Evolutionary conservation across 2,888 invertebrate species (phyloP).

Genomic region (Drosophila melanocephala): DNA sequence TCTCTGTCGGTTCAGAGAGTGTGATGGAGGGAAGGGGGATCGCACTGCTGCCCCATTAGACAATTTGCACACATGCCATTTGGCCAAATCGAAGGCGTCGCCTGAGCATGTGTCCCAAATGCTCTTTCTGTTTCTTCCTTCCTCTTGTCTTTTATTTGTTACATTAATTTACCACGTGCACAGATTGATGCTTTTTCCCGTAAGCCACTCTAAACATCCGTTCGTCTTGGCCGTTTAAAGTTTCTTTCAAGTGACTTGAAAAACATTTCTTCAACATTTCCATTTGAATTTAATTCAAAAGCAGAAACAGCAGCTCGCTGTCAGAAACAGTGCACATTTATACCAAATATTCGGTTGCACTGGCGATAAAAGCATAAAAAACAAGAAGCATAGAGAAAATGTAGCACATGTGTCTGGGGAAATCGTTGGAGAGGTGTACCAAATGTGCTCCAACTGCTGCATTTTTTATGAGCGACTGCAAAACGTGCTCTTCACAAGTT

Average conservation of each 20-base stretch:
- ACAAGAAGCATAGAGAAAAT: conserved; percentile 1
- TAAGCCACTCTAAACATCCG: conserved; percentile 51
- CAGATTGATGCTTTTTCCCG: conserved; percentile 47
- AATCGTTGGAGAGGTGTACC: conserved; percentile 36
- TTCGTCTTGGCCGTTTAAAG: conserved; percentile 44
- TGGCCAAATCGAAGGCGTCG: conserved; percentile 43
- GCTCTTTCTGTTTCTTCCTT: conserved; percentile 16
- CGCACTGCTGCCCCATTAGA: conserved; percentile 69
- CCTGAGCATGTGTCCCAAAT: conserved; percentile 43
- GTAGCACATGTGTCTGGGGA: conserved; percentile 18
- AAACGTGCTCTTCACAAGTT: conserved; percentile 26
- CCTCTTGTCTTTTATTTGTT: conserved; percentile 15
- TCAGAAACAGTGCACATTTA: conserved; percentile 26
- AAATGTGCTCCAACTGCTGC: conserved; percentile 44
- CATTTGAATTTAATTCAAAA: conserved; percentile 38
- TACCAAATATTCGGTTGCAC: conserved; percentile 35
- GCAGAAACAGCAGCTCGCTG: conserved; percentile 1
- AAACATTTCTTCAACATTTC: conserved; percentile 25
- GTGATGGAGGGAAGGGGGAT: not conserved
- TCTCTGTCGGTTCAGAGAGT: not conserved
- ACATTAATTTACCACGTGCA: conserved; percentile 35
- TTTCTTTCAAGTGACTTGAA: conserved; percentile 49
- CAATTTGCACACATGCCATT: conserved; percentile 71
- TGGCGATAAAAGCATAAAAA: conserved; percentile 19
- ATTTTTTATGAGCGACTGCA: conserved; percentile 47